A percentile compares a stretch with the other conserved stretches of the same genome.
Conservation (phyloP, 2,797 vertebrate genomes). For the Buphagus erythrorhynchus region DNA sequence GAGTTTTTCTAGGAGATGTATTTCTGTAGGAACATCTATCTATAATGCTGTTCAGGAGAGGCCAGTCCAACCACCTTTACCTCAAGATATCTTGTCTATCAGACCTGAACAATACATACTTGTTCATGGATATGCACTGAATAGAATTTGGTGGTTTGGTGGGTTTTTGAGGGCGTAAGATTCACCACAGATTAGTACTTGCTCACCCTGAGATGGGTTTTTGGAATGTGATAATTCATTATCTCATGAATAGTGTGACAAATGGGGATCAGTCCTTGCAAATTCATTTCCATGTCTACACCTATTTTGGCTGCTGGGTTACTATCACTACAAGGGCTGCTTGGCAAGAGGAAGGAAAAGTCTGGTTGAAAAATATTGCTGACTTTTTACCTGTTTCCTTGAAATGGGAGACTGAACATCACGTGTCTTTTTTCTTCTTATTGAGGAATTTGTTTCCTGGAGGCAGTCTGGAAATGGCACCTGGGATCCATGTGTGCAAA, state of each 20-base stretch:
- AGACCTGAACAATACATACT: conserved; percentile 27
- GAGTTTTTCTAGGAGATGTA: not conserved
- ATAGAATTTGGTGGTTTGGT: not conserved
- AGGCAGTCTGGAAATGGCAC: not conserved
- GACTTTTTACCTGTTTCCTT: not conserved
- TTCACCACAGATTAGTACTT: conserved; percentile 9
- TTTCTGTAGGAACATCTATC: not conserved
- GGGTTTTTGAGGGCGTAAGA: not conserved
- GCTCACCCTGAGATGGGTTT: conserved; percentile 23
- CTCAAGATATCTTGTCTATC: conserved; percentile 16
- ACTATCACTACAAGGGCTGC: not conserved
- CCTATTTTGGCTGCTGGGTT: not conserved
- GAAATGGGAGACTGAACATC: not conserved
- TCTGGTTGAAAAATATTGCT: not conserved
- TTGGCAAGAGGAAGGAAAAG: not conserved
- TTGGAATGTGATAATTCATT: conserved; percentile 56
- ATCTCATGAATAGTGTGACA: not conserved
- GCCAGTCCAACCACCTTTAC: not conserved
- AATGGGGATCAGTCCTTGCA: not conserved
- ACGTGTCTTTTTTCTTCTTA: not conserved
- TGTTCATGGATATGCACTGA: conserved; percentile 1
- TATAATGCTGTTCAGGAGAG: not conserved
- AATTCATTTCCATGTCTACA: not conserved
- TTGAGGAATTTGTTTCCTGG: not conserved
- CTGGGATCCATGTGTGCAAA: not conserved